These are phyloP conservation scores for Tangara arthus DNA, from an alignment of 2,797 vertebrate species.

Conservation along the genomic window DNA sequence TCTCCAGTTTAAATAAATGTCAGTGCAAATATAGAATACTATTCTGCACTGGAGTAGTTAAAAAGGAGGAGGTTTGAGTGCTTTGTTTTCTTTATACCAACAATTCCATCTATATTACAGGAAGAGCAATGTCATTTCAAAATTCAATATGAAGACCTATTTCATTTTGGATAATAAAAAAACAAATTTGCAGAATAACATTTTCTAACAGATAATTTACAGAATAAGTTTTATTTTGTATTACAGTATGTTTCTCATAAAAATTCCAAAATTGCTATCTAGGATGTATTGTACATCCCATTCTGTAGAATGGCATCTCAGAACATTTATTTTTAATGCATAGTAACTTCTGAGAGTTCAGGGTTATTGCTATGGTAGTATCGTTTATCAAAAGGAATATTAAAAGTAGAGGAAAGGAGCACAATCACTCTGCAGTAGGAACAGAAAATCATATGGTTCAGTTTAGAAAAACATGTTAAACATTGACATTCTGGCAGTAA, in stretches of 20 bases:
- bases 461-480: conserved; percentile 29
- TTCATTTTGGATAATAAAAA: conserved; percentile 54
- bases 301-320: neutral
- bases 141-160: conserved; percentile 40
- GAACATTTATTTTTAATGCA: conserved; percentile 28
- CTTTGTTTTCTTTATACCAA: conserved; percentile 20
- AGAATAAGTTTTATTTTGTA: conserved; percentile 40
- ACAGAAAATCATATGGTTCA: conserved; percentile 16
- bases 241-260: conserved; percentile 35
- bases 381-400: conserved; percentile 47
- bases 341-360: neutral
- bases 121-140: conserved; percentile 30
- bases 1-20: neutral
- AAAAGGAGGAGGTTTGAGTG: neutral
- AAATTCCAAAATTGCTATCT: conserved; percentile 31
- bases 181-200: conserved; percentile 29
- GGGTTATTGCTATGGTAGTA: conserved; percentile 28
- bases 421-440: neutral
- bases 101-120: conserved; percentile 20
- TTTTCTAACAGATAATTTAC: conserved; percentile 51
- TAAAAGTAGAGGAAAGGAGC: conserved; percentile 29
- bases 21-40: neutral
- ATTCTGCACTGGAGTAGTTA: neutral
- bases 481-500: neutral
- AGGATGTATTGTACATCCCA: neutral